These are phyloP conservation scores for Gonioctena quinquepunctata DNA, from an alignment of 1,140 invertebrate genomes.

Conservation along the genomic window DNA sequence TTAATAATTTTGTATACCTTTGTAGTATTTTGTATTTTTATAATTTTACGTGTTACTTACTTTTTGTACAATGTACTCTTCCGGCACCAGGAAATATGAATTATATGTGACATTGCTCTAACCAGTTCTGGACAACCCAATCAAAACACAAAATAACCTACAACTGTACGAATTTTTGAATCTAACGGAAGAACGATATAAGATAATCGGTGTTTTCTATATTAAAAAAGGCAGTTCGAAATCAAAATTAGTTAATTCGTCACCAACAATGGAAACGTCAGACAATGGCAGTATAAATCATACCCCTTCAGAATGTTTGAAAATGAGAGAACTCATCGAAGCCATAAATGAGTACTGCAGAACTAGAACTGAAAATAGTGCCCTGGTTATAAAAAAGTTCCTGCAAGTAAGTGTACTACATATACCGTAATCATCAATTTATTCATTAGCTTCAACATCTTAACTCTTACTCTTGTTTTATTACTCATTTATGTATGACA, in stretches of 20 bases:
- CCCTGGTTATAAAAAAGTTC: conserved; percentile 56
- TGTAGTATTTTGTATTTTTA: neutral
- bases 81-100: neutral
- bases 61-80: neutral
- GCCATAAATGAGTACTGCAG: conserved; percentile 55
- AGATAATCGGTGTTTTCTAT: neutral
- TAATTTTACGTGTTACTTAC: neutral
- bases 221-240: neutral
- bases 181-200: neutral
- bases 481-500: no score
- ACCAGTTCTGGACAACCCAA: neutral
- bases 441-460: no score
- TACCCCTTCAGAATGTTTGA: conserved; percentile 27
- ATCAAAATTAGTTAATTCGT: neutral
- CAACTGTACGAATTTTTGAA: neutral
- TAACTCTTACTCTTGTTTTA: no score
- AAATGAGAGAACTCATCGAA: conserved; percentile 57
- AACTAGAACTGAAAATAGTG: conserved; percentile 54
- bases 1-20: neutral
- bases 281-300: conserved; percentile 3
- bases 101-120: neutral
- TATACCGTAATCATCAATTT: no score
- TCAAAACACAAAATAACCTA: neutral
- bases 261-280: conserved; percentile 5
- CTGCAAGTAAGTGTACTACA: conserved; percentile 53